A percentile compares a stretch with the other conserved stretches of the same genome.
These are phyloP conservation scores for Xyliphius kryptos DNA, from an alignment of 2,113 vertebrate genomes.

Conservation along the genomic window DNA sequence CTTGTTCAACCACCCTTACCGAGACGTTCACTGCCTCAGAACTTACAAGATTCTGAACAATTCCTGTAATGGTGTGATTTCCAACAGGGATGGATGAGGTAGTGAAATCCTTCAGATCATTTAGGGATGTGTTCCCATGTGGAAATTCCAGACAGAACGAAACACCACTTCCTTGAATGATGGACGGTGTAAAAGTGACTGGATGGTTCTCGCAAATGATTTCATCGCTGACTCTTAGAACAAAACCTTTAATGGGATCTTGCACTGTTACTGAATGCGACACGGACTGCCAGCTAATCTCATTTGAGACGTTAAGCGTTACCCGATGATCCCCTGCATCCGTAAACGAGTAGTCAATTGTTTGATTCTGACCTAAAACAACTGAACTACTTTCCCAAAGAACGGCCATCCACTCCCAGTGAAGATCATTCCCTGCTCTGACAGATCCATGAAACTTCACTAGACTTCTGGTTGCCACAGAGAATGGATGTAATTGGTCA, in stretches of 20 bases:
- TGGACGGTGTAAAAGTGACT: slow-evolving; percentile 47
- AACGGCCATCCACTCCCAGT: no score
- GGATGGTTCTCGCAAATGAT: slow-evolving; percentile 48
- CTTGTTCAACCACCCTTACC: slow-evolving; percentile 51
- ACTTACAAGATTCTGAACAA: slow-evolving; percentile 60
- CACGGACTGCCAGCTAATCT: slow-evolving; percentile 56
- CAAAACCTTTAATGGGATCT: slow-evolving; percentile 55
- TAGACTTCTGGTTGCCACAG: no score
- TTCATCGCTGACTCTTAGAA: slow-evolving; percentile 43
- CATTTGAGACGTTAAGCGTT: slow-evolving; percentile 62
- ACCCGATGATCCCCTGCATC: slow-evolving; percentile 51
- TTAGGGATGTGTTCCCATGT: slow-evolving; percentile 36
- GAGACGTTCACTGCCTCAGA: slow-evolving; percentile 30
- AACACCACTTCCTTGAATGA: slow-evolving; percentile 59
- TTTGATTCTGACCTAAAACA: no score
- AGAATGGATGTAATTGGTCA: slow-evolving; percentile 45
- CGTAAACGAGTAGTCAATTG: slow-evolving; percentile 48
- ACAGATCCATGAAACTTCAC: no score
- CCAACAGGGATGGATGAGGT: slow-evolving; percentile 53
- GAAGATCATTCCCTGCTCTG: no score
- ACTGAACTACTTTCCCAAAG: no score
- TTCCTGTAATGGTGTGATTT: slow-evolving; percentile 47
- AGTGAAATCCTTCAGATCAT: slow-evolving; percentile 26
- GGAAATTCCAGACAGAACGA: slow-evolving; percentile 52
- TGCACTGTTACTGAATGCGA: slow-evolving; percentile 53